phyloP scores from a whole-genome alignment of 2,113 vertebrate species.

The Morphnarchus princeps region DNA sequence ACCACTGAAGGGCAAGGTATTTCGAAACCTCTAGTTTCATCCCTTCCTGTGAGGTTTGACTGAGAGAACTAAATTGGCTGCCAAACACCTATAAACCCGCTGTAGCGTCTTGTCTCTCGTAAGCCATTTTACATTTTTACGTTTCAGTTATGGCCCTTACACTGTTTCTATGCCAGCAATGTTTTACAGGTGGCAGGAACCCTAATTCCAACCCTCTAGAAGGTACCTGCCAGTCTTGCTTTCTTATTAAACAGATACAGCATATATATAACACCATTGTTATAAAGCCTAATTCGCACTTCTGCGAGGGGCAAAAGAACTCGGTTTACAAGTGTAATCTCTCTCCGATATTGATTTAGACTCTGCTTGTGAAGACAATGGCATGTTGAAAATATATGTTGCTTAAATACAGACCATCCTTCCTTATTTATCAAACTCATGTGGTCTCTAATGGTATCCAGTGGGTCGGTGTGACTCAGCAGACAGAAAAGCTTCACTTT shows the following conservation, averaged over 20 bases:
- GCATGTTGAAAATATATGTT: not conserved
- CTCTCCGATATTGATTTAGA: not conserved
- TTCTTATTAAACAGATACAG: not conserved
- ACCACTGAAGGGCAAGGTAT: not conserved
- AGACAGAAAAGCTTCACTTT: not conserved
- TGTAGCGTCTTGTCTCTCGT: not conserved
- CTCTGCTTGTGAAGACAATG: not conserved
- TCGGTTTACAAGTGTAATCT: not conserved
- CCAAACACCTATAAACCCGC: not conserved
- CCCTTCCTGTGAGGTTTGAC: not conserved
- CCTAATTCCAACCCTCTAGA: not conserved
- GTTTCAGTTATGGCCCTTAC: rapidly evolving
- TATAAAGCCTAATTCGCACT: not conserved
- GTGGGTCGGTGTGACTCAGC: not conserved
- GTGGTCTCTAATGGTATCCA: not conserved
- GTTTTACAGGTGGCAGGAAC: not conserved
- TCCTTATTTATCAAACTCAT: not conserved
- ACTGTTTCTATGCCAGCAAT: not conserved
- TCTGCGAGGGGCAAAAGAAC: not conserved
- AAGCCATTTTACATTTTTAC: not conserved
- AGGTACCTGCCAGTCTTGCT: not conserved
- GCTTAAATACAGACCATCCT: not conserved
- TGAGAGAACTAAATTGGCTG: not conserved
- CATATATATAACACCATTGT: not conserved
- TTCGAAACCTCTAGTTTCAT: not conserved